A percentile compares a stretch with the other conserved stretches of the same genome.
Evolutionary conservation across 2,113 vertebrate species (phyloP).

Genomic region (Hepsetus odoe): DNA sequence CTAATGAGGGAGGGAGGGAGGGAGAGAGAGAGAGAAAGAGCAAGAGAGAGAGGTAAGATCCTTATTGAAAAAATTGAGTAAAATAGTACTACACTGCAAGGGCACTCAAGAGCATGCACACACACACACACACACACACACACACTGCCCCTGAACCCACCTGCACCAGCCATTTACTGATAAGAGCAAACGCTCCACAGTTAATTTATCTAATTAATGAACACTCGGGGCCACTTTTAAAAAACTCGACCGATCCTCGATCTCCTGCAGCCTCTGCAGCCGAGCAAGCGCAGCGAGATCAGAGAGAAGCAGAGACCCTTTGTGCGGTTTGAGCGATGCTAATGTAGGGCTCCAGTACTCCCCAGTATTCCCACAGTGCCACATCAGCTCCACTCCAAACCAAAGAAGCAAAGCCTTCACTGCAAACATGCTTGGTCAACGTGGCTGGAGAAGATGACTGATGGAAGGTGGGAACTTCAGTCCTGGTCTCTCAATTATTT

Average conservation of each 20-base stretch:
- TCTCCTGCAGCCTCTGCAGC: conserved; percentile 19
- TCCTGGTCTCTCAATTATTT: no score
- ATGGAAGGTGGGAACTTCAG: no score
- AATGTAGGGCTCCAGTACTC: neutral
- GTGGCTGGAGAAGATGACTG: no score
- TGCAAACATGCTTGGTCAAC: no score
- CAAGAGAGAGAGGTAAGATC: neutral
- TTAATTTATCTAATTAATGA: conserved; percentile 1
- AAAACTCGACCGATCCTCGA: neutral
- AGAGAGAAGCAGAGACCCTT: neutral
- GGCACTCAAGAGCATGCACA: neutral
- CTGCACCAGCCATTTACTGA: neutral
- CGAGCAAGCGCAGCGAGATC: neutral
- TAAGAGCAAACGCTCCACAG: neutral
- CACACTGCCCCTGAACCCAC: neutral
- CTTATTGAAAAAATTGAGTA: no score
- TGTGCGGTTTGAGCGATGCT: neutral
- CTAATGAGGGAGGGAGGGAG: neutral
- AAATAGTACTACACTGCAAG: no score
- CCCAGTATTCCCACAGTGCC: no score
- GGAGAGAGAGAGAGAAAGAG: neutral
- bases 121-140: neutral
- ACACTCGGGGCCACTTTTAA: neutral
- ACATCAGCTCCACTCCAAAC: no score
- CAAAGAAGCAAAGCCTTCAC: no score